Percentiles rank a stretch among this genome's conserved stretches.
Conservation (phyloP, 2,888 invertebrate species). For the Folsomia manolachei region DNA sequence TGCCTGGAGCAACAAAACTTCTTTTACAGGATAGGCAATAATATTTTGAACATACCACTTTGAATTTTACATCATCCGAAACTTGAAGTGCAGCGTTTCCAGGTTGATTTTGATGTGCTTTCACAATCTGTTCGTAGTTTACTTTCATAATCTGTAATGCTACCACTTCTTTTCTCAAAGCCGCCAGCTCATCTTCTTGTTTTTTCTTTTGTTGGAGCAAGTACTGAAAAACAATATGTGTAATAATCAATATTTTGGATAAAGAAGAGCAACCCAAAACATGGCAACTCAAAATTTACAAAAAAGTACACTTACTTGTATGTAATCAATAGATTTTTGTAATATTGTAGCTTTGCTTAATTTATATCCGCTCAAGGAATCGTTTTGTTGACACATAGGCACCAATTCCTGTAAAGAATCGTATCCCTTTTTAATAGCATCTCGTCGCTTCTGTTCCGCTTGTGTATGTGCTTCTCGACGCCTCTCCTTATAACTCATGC, state of each 20-base stretch:
- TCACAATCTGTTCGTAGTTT: slow-evolving; percentile 94
- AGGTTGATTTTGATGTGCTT: slow-evolving; percentile 88
- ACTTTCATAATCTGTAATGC: slow-evolving; percentile 91
- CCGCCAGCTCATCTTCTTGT: slow-evolving; percentile 90
- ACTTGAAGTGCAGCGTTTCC: slow-evolving; percentile 83
- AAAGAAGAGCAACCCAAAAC: not conserved
- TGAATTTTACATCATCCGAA: slow-evolving; percentile 92
- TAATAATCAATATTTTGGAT: slow-evolving; percentile 3
- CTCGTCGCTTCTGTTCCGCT: slow-evolving; percentile 93
- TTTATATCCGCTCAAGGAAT: slow-evolving; percentile 81
- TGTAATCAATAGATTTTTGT: slow-evolving; percentile 91
- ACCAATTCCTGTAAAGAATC: slow-evolving; percentile 89
- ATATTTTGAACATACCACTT: slow-evolving; percentile 85
- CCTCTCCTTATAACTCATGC: slow-evolving; percentile 86
- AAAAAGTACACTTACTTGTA: slow-evolving; percentile 55
- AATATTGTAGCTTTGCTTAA: slow-evolving; percentile 92
- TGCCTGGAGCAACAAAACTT: not conserved
- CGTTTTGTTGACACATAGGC: slow-evolving; percentile 89
- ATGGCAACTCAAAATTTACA: not conserved
- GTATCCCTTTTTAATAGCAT: slow-evolving; percentile 96
- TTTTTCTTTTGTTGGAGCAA: slow-evolving; percentile 86
- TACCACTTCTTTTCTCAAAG: slow-evolving; percentile 84
- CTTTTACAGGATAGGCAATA: not conserved
- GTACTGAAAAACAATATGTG: slow-evolving; percentile 62
- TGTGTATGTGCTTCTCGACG: slow-evolving; percentile 92